Percentiles rank a stretch among this genome's conserved stretches.
Conservation (phyloP, 2,113 vertebrate genomes). For the Loxodonta africana region DNA sequence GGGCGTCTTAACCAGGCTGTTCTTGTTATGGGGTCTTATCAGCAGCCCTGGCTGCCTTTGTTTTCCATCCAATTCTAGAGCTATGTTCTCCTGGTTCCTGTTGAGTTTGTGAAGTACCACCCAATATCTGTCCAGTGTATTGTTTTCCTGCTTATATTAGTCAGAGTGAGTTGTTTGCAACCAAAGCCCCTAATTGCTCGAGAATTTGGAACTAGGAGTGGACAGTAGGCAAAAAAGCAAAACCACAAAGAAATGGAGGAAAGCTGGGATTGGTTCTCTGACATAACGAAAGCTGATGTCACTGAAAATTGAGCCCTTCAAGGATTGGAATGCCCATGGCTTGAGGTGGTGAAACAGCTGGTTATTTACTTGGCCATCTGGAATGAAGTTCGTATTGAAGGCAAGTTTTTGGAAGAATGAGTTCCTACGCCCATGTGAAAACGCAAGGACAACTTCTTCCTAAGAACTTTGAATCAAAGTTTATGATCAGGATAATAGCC, state of each 20-base stretch:
- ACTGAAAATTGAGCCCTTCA: not conserved
- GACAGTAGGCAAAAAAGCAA: not conserved
- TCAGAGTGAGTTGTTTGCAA: not conserved
- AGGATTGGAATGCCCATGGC: not conserved
- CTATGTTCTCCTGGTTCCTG: not conserved
- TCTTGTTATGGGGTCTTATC: not conserved
- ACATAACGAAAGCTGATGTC: not conserved
- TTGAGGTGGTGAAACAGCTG: not conserved
- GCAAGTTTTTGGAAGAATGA: not conserved
- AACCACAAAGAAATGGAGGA: not conserved
- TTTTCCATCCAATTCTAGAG: not conserved
- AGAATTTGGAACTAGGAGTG: not conserved
- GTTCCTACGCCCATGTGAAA: not conserved
- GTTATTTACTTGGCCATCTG: not conserved
- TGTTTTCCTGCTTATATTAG: not conserved
- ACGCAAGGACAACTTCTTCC: not conserved
- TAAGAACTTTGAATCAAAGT: not conserved
- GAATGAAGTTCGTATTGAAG: not conserved
- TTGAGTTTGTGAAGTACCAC: not conserved
- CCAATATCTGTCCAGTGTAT: not conserved
- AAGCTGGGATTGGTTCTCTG: not conserved
- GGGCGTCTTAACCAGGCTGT: not conserved
- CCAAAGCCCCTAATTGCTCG: not conserved
- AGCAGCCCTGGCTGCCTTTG: not conserved
- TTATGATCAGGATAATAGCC: not conserved